Evolutionary conservation across 2,113 vertebrate species (phyloP).

Genomic region (Hemiprocne comata): DNA sequence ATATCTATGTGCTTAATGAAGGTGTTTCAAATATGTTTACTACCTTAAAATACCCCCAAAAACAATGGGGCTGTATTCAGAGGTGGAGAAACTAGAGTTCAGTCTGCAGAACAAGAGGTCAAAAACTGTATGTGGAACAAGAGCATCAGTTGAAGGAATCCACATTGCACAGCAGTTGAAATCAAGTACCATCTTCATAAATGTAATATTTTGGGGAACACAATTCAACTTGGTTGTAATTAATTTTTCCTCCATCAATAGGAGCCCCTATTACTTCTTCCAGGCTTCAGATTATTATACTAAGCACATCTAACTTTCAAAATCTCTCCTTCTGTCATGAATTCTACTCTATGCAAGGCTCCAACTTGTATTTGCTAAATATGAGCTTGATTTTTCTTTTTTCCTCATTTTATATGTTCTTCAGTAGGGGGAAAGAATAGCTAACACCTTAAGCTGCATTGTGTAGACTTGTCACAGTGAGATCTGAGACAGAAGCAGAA

Average conservation of each 20-base stretch:
- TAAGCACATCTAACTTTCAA: neutral
- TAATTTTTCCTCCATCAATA: neutral
- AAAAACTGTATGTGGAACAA: neutral
- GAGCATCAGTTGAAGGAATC: neutral
- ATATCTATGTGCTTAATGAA: neutral
- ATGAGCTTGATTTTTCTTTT: neutral
- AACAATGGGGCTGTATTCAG: neutral
- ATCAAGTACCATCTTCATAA: neutral
- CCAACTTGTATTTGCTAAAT: neutral
- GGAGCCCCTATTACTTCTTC: neutral
- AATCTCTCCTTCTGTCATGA: neutral
- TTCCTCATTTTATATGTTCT: neutral
- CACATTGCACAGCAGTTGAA: neutral
- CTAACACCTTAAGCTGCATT: neutral
- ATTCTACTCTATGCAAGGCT: neutral
- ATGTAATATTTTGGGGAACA: neutral
- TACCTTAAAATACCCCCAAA: neutral
- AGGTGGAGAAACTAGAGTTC: neutral
- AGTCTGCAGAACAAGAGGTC: neutral
- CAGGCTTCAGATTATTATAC: neutral
- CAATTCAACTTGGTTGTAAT: neutral
- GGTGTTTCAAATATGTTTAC: neutral
- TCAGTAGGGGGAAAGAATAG: neutral
- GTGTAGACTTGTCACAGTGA: neutral
- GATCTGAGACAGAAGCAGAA: neutral